Percentiles rank a stretch among this genome's conserved stretches.
Conservation (phyloP, 2,888 invertebrate genomes). For the Pardosa pseudoannulata region DNA sequence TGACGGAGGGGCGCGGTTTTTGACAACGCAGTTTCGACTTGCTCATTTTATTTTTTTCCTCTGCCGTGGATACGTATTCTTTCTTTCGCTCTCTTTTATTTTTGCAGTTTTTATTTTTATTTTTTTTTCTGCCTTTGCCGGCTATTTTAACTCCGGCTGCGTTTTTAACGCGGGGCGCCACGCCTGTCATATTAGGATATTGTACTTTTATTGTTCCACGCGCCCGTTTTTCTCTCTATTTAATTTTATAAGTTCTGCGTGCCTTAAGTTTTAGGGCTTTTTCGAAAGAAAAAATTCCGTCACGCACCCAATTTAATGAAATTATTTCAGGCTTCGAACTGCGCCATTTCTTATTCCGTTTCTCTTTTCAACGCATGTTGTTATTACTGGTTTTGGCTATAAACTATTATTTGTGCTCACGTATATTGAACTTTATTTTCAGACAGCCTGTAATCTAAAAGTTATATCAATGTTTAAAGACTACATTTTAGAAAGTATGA, state of each 20-base stretch:
- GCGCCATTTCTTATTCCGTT: too few relatives aligned
- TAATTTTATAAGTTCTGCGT: slow-evolving; percentile 1
- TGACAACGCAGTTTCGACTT: slow-evolving; percentile 51
- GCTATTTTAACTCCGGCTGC: slow-evolving; percentile 24
- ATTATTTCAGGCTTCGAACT: not conserved
- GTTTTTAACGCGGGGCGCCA: slow-evolving; percentile 36
- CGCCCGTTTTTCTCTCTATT: not conserved
- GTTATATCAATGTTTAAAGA: too few relatives aligned
- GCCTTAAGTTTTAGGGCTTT: not conserved
- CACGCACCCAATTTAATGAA: not conserved
- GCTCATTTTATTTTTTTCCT: slow-evolving; percentile 41
- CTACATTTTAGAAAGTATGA: too few relatives aligned
- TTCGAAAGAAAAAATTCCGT: not conserved
- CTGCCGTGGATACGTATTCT: too few relatives aligned
- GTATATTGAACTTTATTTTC: too few relatives aligned
- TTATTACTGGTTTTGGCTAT: too few relatives aligned
- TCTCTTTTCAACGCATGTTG: too few relatives aligned
- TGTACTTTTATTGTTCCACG: slow-evolving; percentile 35
- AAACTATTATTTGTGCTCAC: too few relatives aligned
- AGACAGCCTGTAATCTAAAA: too few relatives aligned
- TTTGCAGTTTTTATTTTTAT: too few relatives aligned
- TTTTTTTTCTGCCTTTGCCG: not conserved
- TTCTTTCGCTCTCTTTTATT: slow-evolving; percentile 29
- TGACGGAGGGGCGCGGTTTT: slow-evolving; percentile 68
- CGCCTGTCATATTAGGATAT: slow-evolving; percentile 66